These are phyloP conservation scores for Ictalurus furcatus DNA, from an alignment of 2,113 vertebrate genomes.

Conservation along the genomic window DNA sequence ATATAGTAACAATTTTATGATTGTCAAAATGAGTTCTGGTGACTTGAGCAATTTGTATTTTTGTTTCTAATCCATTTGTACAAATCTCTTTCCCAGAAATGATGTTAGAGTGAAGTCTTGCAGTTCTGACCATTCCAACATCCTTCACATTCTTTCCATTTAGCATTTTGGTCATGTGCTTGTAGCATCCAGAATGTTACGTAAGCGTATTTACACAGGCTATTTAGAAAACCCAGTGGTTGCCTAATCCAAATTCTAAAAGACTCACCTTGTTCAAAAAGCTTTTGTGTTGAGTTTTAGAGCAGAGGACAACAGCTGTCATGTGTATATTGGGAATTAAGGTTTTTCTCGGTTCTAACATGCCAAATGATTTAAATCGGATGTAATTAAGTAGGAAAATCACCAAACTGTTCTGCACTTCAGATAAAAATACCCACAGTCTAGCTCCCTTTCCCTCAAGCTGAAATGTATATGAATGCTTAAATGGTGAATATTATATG, in stretches of 20 bases:
- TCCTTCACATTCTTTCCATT: slow-evolving; percentile 50
- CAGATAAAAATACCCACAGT: neutral
- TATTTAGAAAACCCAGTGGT: slow-evolving; percentile 47
- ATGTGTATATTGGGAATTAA: neutral
- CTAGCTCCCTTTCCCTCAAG: neutral
- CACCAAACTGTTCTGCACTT: neutral
- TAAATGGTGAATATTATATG: neutral
- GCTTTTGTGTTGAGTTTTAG: neutral
- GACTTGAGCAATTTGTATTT: neutral
- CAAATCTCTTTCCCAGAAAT: neutral
- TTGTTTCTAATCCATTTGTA: neutral
- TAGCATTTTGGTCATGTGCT: slow-evolving; percentile 58
- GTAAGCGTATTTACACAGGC: slow-evolving; percentile 25
- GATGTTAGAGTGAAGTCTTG: neutral
- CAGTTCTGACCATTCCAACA: slow-evolving; percentile 1
- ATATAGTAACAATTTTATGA: neutral
- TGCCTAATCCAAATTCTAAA: slow-evolving; percentile 6
- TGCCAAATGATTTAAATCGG: neutral
- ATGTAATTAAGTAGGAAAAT: neutral
- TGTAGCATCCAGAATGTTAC: neutral
- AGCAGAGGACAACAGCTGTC: neutral
- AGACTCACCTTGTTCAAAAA: neutral
- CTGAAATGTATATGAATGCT: neutral
- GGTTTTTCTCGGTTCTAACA: neutral
- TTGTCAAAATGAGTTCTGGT: neutral